phyloP scores from a whole-genome alignment of 1,140 invertebrate species.

The Triops longicaudatus region DNA sequence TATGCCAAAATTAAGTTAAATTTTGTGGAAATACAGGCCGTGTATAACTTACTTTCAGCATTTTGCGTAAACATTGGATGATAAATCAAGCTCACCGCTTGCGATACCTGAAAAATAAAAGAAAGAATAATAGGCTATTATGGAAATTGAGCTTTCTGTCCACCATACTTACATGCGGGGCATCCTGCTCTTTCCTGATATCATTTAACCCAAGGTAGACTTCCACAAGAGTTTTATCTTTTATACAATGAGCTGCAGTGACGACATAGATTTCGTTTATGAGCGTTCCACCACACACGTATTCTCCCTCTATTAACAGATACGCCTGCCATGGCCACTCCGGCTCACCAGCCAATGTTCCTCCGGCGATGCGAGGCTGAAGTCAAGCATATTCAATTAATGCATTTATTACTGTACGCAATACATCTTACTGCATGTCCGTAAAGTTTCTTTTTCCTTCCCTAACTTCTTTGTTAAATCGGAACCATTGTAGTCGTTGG shows the following conservation, averaged over 20 bases:
- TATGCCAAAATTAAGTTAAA: conserved; percentile 49
- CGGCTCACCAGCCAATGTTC: conserved; percentile 9
- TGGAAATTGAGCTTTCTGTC: conserved; percentile 42
- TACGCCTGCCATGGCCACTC: conserved; percentile 28
- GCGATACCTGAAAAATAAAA: background rate
- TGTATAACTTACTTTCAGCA: conserved; percentile 59
- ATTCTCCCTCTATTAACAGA: conserved; percentile 25
- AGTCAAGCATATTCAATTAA: no score
- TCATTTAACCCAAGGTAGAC: conserved; percentile 44
- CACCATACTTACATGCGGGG: conserved; percentile 42
- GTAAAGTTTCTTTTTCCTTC: no score
- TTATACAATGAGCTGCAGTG: conserved; percentile 60
- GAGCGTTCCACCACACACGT: conserved; percentile 52
- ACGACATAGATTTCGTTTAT: conserved; percentile 49
- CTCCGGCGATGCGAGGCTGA: conserved; percentile 27
- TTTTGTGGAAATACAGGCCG: conserved; percentile 48
- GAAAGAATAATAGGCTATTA: conserved; percentile 43
- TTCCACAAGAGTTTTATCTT: conserved; percentile 39
- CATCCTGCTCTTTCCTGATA: conserved; percentile 36
- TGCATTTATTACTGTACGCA: no score
- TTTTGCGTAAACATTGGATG: conserved; percentile 45
- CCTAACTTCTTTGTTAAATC: no score
- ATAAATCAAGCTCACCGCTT: background rate
- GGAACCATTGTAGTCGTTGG: no score
- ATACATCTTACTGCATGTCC: no score